These are phyloP conservation scores for Drymodes brunneopygia DNA, from an alignment of 2,113 vertebrate species.

Conservation along the genomic window DNA sequence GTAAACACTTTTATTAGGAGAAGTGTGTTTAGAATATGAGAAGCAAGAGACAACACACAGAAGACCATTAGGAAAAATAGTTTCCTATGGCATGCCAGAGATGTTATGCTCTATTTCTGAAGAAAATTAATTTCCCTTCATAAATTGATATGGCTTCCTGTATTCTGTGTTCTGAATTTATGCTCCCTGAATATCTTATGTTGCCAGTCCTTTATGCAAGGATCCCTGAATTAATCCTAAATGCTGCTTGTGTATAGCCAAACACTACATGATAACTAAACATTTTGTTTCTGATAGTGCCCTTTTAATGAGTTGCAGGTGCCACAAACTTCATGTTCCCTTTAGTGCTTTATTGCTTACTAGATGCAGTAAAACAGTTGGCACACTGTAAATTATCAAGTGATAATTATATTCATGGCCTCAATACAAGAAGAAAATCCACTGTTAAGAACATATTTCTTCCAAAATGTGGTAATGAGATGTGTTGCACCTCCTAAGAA, in stretches of 20 bases:
- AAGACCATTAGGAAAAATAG: not conserved
- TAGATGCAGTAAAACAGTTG: slow-evolving; percentile 65
- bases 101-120: not conserved
- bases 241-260: not conserved
- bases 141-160: not conserved
- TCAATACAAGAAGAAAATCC: slow-evolving; percentile 71
- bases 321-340: slow-evolving; percentile 45
- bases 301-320: slow-evolving; percentile 66
- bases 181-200: not conserved
- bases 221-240: not conserved
- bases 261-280: slow-evolving; percentile 1
- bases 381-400: slow-evolving; percentile 72
- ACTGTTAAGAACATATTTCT: slow-evolving; percentile 65
- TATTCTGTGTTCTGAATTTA: not conserved
- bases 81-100: not conserved
- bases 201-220: not conserved
- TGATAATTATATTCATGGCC: slow-evolving; percentile 72
- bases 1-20: not conserved
- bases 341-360: slow-evolving; percentile 60
- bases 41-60: not conserved
- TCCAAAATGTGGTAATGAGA: slow-evolving; percentile 66
- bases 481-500: slow-evolving; percentile 61
- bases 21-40: not conserved
- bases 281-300: slow-evolving; percentile 37
- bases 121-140: not conserved